phyloP scores from a whole-genome alignment of 2,888 invertebrate species.

The Lissocephala sabroskyi region DNA sequence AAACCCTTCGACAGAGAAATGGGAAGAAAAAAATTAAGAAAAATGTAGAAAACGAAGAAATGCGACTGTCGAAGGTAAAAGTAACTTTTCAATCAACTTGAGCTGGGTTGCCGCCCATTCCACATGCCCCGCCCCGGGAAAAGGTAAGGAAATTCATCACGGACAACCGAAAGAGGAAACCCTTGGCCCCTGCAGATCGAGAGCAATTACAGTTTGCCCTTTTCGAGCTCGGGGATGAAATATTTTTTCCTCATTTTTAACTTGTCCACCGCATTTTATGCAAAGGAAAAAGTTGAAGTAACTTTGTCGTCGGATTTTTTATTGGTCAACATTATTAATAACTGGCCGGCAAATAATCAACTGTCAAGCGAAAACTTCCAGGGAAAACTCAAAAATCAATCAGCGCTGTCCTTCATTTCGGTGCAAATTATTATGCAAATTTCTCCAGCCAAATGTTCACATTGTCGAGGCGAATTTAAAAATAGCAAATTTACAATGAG shows the following conservation, averaged over 20 bases:
- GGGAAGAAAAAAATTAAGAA: neutral
- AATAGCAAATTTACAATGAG: constrained; percentile 1
- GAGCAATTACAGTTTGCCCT: no score
- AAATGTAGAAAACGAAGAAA: constrained; percentile 12
- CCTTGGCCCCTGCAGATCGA: no score
- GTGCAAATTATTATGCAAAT: constrained; percentile 68
- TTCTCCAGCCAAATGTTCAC: neutral
- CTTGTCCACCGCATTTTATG: no score
- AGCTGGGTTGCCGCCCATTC: no score
- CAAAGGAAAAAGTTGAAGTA: constrained; percentile 10
- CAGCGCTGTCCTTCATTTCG: no score
- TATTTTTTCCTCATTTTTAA: no score
- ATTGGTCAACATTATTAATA: constrained; percentile 26
- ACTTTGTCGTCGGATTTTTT: constrained; percentile 22
- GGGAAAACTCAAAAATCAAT: no score
- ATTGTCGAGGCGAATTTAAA: neutral
- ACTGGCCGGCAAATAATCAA: neutral
- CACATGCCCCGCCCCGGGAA: no score
- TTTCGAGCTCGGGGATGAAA: no score
- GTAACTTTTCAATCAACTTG: constrained; percentile 60
- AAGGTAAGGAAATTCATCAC: no score
- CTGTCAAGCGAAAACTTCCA: no score
- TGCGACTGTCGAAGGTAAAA: constrained; percentile 32
- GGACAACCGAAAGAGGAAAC: no score
- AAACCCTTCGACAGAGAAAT: constrained; percentile 29